Evolutionary conservation across 2,888 invertebrate species (phyloP).

Genomic region (Agriopis marginaria): DNA sequence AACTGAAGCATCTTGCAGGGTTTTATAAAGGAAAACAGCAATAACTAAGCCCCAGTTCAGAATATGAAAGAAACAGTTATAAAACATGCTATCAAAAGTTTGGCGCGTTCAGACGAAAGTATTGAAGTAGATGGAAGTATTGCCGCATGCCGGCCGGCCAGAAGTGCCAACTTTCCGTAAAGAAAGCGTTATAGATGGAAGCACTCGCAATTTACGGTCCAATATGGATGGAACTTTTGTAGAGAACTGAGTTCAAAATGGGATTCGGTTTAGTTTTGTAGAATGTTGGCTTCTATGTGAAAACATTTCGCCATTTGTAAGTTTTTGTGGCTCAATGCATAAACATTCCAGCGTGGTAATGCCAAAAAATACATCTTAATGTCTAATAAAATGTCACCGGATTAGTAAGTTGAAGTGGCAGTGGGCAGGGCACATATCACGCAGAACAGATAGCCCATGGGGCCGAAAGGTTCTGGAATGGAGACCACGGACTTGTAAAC

Average conservation of each 20-base stretch:
- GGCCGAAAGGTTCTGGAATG: too few species aligned
- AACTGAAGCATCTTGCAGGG: constrained; percentile 7
- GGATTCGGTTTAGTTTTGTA: background rate
- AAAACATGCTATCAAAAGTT: constrained; percentile 40
- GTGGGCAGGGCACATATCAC: too few species aligned
- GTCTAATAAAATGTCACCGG: too few species aligned
- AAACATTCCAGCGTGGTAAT: too few species aligned
- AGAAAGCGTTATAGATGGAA: constrained; percentile 39
- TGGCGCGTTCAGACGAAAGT: constrained; percentile 16
- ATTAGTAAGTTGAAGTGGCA: too few species aligned
- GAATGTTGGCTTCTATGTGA: background rate
- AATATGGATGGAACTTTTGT: constrained; percentile 30
- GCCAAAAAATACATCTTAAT: too few species aligned
- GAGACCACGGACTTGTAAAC: too few species aligned
- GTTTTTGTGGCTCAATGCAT: too few species aligned
- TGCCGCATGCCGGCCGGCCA: constrained; percentile 15
- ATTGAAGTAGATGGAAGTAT: constrained; percentile 17
- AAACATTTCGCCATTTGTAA: too few species aligned
- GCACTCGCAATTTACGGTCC: constrained; percentile 39
- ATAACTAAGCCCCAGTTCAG: constrained; percentile 25
- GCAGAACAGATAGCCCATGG: too few species aligned
- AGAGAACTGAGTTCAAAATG: constrained; percentile 10
- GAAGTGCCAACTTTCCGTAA: constrained; percentile 40
- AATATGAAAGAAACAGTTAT: constrained; percentile 29
- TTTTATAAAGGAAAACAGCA: constrained; percentile 24